Evolutionary conservation across 2,888 invertebrate species (phyloP).

Genomic region (Cantharis lateralis): DNA sequence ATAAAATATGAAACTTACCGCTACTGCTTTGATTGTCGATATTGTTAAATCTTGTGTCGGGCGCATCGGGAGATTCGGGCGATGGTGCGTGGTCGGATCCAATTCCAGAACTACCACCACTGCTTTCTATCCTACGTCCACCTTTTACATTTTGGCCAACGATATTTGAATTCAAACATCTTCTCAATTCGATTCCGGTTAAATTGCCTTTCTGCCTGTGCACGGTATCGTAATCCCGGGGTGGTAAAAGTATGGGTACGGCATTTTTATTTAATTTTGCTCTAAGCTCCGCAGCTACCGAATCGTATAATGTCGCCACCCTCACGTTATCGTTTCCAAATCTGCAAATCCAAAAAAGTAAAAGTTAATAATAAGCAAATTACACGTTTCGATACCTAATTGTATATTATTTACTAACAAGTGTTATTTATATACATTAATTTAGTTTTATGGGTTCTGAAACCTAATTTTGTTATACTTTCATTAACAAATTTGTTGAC

Average conservation of each 20-base stretch:
- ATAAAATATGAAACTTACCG: slow-evolving; percentile 33
- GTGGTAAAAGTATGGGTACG: slow-evolving; percentile 83
- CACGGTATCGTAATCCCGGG: slow-evolving; percentile 93
- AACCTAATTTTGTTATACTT: slow-evolving; percentile 1
- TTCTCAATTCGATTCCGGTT: slow-evolving; percentile 70
- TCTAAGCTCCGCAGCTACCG: slow-evolving; percentile 88
- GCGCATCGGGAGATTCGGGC: slow-evolving; percentile 63
- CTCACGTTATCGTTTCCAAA: slow-evolving; percentile 54
- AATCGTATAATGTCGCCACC: slow-evolving; percentile 83
- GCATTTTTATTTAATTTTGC: slow-evolving; percentile 66
- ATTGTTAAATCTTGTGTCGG: slow-evolving; percentile 53
- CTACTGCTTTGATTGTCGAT: slow-evolving; percentile 36
- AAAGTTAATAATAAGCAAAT: neutral
- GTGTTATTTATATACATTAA: slow-evolving; percentile 1
- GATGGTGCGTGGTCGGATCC: slow-evolving; percentile 88
- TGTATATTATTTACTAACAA: neutral
- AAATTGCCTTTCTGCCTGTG: slow-evolving; percentile 78
- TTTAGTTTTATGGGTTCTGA: neutral
- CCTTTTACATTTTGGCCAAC: slow-evolving; percentile 59
- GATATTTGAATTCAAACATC: slow-evolving; percentile 74
- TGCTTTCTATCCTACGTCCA: slow-evolving; percentile 48
- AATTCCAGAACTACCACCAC: slow-evolving; percentile 84
- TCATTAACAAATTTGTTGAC: neutral
- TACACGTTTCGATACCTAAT: neutral
- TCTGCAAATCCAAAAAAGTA: slow-evolving; percentile 38